phyloP scores from a whole-genome alignment of 92 coral and sea anemone species.

The Porites evermanni region DNA sequence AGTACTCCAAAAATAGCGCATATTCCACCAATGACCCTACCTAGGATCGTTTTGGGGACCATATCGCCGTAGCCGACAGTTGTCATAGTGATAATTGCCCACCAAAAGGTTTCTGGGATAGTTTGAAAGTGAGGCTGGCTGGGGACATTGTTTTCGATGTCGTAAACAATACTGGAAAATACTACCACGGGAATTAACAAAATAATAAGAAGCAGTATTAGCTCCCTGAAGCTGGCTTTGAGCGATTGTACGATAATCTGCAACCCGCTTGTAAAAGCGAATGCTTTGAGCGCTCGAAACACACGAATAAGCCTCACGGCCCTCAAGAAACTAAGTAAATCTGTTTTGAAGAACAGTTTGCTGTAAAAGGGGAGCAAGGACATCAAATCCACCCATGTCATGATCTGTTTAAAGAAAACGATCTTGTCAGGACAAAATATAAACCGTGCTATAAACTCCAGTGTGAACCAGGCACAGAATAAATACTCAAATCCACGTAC shows the following conservation, averaged over 20 bases:
- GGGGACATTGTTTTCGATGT: slow-evolving; percentile 57
- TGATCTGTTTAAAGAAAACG: slow-evolving; percentile 74
- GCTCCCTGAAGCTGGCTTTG: slow-evolving; percentile 93
- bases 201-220: slow-evolving; percentile 79
- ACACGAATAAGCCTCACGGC: slow-evolving; percentile 88
- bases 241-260: slow-evolving; percentile 96
- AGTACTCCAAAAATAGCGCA: slow-evolving; percentile 98
- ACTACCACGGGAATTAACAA: slow-evolving; percentile 89
- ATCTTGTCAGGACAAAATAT: slow-evolving; percentile 83
- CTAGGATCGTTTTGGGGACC: slow-evolving; percentile 74
- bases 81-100: slow-evolving; percentile 99
- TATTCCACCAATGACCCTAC: slow-evolving; percentile 85
- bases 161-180: slow-evolving; percentile 87
- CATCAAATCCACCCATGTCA: slow-evolving; percentile 94
- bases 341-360: slow-evolving; percentile 33
- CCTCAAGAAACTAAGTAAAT: slow-evolving; percentile 49
- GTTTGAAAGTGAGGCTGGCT: slow-evolving; percentile 66
- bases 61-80: slow-evolving; percentile 98
- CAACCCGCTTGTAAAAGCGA: slow-evolving; percentile 92
- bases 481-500: slow-evolving; percentile 54
- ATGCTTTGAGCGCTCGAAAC: slow-evolving; percentile 90
- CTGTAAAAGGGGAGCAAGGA: slow-evolving; percentile 86
- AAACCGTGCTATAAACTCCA: slow-evolving; percentile 79
- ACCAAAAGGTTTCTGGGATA: slow-evolving; percentile 97
- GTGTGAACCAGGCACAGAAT: slow-evolving; percentile 91